Evolutionary conservation across 2,113 vertebrate species (phyloP), one percentile per base, ranked within the genome.

Genomic region (Cavia porcellus): DNA sequence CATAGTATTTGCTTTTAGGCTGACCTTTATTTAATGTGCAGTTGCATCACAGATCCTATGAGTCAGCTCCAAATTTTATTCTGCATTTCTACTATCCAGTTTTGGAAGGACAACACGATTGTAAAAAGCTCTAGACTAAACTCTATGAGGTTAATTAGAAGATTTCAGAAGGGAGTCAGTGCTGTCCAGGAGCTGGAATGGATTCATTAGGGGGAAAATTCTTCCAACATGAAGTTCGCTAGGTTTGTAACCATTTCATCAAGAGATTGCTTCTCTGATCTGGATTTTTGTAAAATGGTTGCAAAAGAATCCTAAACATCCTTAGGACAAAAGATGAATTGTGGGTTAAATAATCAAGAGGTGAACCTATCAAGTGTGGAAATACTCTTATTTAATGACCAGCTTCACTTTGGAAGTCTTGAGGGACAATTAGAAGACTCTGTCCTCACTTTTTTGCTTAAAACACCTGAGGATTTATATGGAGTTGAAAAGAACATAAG

Each of bases 211-310:
- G 22, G 55, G 57, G 5, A 35, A 50, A 95, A 47, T 1, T 83
- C 28, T 9, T 93, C 22, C 30, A 28, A 68, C 7, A 28, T 52
- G 55, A 92, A 93, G 24, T 52, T 94, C n/a, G 57, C 61, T 9
- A 77, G 30, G 20, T 79, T 50, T 92, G 7, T 42, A 80, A 79
- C 59, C 68, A 50, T 61, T 74, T 86, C 90, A 59, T 64, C 5
- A 42, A 62, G 20, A 68, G 47, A 28, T 22, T 19, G 14, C 11
- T 55, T 80, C 47, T 82, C 22, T 64, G 8, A 45, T 77, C 10
- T 70, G 38, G 86, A 83, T 55, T 52, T 95, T 95, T 86, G 47
- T 66, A 64, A 81, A 88, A 45, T 30, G 6, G 10, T 94, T 79
- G 61, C 55, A 86, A 92, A 55, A 89, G 55, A 13, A 35, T 79